Conservation (phyloP, 2,113 vertebrate species). For the Pungitius pungitius region DNA sequence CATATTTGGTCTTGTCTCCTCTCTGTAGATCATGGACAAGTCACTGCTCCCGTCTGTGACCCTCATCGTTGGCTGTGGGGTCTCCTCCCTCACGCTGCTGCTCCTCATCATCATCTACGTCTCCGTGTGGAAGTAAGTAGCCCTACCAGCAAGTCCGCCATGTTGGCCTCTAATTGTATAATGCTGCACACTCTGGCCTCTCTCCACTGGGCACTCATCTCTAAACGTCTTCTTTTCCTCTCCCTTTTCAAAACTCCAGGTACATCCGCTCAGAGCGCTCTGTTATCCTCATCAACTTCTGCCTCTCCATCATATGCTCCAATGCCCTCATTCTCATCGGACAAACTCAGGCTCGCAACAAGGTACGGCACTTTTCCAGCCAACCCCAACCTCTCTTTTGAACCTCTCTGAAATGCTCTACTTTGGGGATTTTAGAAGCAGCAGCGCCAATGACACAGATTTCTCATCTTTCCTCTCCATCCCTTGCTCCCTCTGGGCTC, state of each 20-base stretch:
- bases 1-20: constrained; percentile 57
- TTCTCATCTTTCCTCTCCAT: constrained; percentile 27
- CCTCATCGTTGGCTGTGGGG: constrained; percentile 97
- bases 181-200: not conserved
- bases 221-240: constrained; percentile 18
- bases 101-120: constrained; percentile 99
- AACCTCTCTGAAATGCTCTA: constrained; percentile 13
- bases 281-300: constrained; percentile 99
- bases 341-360: constrained; percentile 97
- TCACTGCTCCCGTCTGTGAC: constrained; percentile 94
- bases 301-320: constrained; percentile 98
- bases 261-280: constrained; percentile 98
- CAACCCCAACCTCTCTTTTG: not conserved
- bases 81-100: constrained; percentile 95
- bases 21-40: constrained; percentile 94
- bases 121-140: constrained; percentile 96
- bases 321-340: constrained; percentile 96
- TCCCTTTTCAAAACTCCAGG: constrained; percentile 76
- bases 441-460: constrained; percentile 30
- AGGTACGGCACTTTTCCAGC: constrained; percentile 79
- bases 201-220: not conserved
- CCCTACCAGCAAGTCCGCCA: constrained; percentile 14
- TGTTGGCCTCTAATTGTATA: not conserved
- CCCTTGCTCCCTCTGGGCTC: constrained; percentile 40
- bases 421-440: constrained; percentile 20